Evolutionary conservation across 2,888 invertebrate genomes (phyloP).

Genomic region (Orthonevra nobilis): DNA sequence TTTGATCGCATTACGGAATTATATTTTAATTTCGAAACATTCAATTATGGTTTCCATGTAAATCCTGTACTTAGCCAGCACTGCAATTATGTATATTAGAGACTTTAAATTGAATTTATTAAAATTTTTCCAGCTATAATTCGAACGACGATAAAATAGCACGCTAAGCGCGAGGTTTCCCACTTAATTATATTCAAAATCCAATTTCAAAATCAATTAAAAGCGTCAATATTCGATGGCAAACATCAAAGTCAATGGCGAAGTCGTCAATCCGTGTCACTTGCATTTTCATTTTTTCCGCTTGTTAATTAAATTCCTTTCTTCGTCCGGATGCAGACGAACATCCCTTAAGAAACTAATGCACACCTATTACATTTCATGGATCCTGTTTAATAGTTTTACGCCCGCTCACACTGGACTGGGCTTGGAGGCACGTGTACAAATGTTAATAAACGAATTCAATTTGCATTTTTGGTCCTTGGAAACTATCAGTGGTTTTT

Average conservation of each 20-base stretch:
- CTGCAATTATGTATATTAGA: neutral
- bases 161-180: neutral
- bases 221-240: slow-evolving; percentile 27
- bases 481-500: slow-evolving; percentile 26
- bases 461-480: slow-evolving; percentile 59
- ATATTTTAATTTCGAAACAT: neutral
- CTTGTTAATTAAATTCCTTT: slow-evolving; percentile 44
- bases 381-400: neutral
- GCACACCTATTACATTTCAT: slow-evolving; percentile 17
- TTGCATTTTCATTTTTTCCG: slow-evolving; percentile 25
- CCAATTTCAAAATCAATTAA: slow-evolving; percentile 41
- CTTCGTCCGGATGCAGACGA: neutral
- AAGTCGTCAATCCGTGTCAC: slow-evolving; percentile 32
- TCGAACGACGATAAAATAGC: neutral
- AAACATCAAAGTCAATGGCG: slow-evolving; percentile 7
- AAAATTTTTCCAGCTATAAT: neutral
- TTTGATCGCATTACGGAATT: neutral
- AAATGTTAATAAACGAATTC: slow-evolving; percentile 59
- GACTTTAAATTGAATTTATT: slow-evolving; percentile 17
- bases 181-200: slow-evolving; percentile 28
- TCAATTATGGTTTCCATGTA: neutral
- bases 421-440: slow-evolving; percentile 21
- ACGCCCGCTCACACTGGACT: no score
- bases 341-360: slow-evolving; percentile 13
- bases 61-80: neutral